Evolutionary conservation across 2,113 vertebrate species (phyloP).

Genomic region (Myotis davidii): DNA sequence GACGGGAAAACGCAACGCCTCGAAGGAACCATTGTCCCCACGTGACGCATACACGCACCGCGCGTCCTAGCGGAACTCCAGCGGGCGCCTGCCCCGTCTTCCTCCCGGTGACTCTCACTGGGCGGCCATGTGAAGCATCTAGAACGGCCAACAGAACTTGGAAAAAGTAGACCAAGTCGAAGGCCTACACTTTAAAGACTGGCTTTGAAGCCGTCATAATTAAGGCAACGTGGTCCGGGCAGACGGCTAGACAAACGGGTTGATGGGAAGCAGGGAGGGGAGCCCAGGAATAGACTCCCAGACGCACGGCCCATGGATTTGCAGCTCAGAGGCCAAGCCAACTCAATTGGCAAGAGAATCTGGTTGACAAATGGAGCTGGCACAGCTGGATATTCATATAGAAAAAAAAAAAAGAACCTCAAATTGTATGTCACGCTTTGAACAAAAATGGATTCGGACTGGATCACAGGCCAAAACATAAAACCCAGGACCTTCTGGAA

Average conservation of each 20-base stretch:
- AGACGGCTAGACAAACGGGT: fast-evolving
- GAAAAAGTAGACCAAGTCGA: fast-evolving
- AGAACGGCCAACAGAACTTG: background rate
- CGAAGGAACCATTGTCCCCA: fast-evolving
- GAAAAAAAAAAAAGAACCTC: background rate
- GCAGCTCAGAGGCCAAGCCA: fast-evolving
- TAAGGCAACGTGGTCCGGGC: fast-evolving
- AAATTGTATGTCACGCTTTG: background rate
- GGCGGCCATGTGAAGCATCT: background rate
- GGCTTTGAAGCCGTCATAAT: fast-evolving
- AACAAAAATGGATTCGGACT: background rate
- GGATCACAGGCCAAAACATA: background rate
- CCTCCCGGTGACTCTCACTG: background rate
- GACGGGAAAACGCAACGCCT: too few species aligned
- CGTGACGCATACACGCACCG: fast-evolving
- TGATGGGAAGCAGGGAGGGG: background rate
- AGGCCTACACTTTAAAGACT: background rate
- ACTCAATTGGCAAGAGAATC: background rate
- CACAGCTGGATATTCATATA: background rate
- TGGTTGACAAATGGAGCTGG: background rate
- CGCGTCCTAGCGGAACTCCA: background rate
- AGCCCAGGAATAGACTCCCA: fast-evolving
- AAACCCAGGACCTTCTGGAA: background rate
- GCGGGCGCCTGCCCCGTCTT: background rate
- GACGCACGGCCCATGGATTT: fast-evolving